Evolutionary conservation across 2,888 invertebrate genomes (phyloP).

Genomic region (Amphipyra berbera): DNA sequence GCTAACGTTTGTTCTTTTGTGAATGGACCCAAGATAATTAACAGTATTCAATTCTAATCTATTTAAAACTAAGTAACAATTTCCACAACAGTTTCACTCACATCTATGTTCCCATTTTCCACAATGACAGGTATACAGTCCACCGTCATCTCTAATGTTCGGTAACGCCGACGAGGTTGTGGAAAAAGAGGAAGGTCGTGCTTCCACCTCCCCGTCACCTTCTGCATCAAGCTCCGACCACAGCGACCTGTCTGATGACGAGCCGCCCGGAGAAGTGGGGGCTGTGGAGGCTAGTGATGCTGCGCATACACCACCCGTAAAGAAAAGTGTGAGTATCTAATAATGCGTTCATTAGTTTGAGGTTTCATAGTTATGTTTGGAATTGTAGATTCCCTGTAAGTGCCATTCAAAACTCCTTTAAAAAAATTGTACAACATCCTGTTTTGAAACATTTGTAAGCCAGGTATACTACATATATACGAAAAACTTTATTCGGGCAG

Average conservation of each 20-base stretch:
- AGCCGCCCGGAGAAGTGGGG: slow-evolving; percentile 67
- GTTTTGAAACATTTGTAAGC: no score
- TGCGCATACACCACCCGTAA: slow-evolving; percentile 74
- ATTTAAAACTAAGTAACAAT: neutral
- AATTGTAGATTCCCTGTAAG: no score
- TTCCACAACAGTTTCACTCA: neutral
- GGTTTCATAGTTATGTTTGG: neutral
- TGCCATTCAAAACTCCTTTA: no score
- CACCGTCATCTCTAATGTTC: slow-evolving; percentile 96
- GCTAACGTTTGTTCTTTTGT: no score
- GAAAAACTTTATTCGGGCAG: no score
- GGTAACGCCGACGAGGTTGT: slow-evolving; percentile 92
- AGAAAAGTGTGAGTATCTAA: slow-evolving; percentile 78
- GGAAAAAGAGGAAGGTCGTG: slow-evolving; percentile 71
- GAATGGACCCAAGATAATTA: no score
- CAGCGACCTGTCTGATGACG: slow-evolving; percentile 85
- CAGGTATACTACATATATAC: no score
- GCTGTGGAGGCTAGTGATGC: slow-evolving; percentile 59
- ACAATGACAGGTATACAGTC: slow-evolving; percentile 93
- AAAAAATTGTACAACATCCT: no score
- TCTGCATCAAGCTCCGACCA: slow-evolving; percentile 92
- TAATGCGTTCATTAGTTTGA: neutral
- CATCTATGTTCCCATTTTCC: neutral
- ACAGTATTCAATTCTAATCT: no score
- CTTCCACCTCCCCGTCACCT: slow-evolving; percentile 93